Evolutionary conservation across 2,797 vertebrate species (phyloP).

Genomic region (Nyctibius grandis): DNA sequence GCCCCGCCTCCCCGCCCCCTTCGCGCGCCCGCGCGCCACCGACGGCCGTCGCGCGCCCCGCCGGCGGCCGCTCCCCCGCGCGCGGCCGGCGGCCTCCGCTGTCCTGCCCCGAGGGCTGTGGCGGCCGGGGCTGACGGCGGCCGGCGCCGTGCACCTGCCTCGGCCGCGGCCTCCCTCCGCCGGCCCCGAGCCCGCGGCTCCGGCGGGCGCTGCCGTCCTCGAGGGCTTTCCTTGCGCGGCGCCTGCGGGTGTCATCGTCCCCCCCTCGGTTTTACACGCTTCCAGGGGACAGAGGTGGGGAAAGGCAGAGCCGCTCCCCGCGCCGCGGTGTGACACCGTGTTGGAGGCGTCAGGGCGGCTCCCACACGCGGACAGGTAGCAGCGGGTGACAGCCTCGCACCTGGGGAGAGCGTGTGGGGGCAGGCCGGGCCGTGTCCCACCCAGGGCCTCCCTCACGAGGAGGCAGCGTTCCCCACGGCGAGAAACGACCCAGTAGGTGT

Average conservation of each 20-base stretch:
- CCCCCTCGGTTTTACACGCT: accelerated
- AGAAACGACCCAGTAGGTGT: accelerated
- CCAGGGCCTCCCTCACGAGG: too few relatives aligned
- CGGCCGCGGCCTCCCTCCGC: neutral
- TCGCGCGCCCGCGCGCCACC: neutral
- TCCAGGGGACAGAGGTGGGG: neutral
- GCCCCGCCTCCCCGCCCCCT: neutral
- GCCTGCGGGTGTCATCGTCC: too few relatives aligned
- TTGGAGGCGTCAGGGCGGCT: neutral
- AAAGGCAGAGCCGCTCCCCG: neutral
- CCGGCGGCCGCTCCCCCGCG: too few relatives aligned
- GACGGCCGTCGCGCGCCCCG: neutral
- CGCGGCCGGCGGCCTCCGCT: neutral
- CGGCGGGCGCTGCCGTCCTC: neutral
- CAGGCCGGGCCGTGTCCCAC: neutral
- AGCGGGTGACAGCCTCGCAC: accelerated
- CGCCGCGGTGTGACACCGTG: accelerated
- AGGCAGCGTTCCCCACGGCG: accelerated
- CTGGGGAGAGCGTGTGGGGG: neutral
- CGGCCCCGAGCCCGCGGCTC: too few relatives aligned
- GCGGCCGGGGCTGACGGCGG: neutral
- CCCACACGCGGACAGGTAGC: neutral
- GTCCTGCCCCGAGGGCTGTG: neutral
- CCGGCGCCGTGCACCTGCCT: neutral
- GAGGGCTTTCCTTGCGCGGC: neutral